Percentiles rank a stretch among this genome's conserved stretches.
Evolutionary conservation across 2,113 vertebrate species (phyloP).

Genomic region (Centrocercus urophasianus): DNA sequence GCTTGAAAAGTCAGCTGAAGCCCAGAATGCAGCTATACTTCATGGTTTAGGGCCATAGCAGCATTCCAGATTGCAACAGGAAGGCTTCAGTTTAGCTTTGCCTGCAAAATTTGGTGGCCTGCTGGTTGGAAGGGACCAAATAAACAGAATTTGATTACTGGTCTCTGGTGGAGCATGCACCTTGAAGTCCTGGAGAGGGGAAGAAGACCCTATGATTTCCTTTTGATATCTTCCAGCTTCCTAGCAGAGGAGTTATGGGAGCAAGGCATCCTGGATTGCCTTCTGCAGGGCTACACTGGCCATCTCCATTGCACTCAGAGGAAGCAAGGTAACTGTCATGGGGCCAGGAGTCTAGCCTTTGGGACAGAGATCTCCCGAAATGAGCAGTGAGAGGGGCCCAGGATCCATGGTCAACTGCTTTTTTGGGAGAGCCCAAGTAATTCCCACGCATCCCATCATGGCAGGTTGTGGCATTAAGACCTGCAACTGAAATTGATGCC

Average conservation of each 20-base stretch:
- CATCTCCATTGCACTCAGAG: background rate
- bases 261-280: background rate
- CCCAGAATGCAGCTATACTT: background rate
- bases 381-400: background rate
- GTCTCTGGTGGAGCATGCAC: background rate
- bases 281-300: background rate
- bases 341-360: background rate
- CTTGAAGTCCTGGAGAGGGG: background rate
- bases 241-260: background rate
- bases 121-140: background rate
- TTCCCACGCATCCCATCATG: background rate
- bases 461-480: background rate
- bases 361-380: background rate
- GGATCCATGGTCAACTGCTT: background rate
- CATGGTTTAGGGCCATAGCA: background rate
- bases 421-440: background rate
- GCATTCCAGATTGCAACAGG: background rate
- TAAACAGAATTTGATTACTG: background rate
- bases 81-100: background rate
- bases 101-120: background rate
- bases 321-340: background rate
- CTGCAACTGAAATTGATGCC: accelerated
- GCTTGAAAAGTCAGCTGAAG: background rate
- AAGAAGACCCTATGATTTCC: background rate
- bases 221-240: background rate